A percentile compares a stretch with the other conserved stretches of the same genome.
phyloP scores from a whole-genome alignment of 2,888 invertebrate species.

The Rotaria sp. region DNA sequence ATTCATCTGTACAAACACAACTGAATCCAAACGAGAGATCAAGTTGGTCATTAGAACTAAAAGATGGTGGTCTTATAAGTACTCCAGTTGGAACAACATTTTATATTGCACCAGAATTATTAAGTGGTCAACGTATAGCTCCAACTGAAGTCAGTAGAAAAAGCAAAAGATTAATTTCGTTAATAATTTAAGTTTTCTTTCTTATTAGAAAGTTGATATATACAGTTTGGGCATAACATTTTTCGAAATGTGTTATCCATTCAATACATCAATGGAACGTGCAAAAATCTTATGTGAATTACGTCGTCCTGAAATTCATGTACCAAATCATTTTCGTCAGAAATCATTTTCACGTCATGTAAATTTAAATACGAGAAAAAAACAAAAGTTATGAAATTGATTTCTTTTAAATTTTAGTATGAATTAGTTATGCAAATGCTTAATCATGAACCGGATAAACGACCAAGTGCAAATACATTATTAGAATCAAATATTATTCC shows the following conservation, averaged over 20 bases:
- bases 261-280: conserved; percentile 81
- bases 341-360: conserved; percentile 36
- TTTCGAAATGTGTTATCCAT: conserved; percentile 78
- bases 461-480: conserved; percentile 78
- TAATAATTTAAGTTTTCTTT: not conserved
- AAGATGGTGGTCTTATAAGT: conserved; percentile 54
- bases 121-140: conserved; percentile 59
- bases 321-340: conserved; percentile 35
- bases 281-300: conserved; percentile 69
- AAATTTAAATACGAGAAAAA: not conserved
- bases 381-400: not conserved
- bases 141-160: conserved; percentile 56
- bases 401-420: conserved; percentile 43
- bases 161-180: not conserved
- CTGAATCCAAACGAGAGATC: not conserved
- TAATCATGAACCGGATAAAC: conserved; percentile 71
- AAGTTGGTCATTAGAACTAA: not conserved
- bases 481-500: conserved; percentile 75
- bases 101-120: conserved; percentile 86
- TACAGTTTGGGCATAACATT: conserved; percentile 82
- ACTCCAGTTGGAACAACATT: conserved; percentile 85
- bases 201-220: conserved; percentile 65
- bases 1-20: not conserved
- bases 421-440: conserved; percentile 65
- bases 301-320: conserved; percentile 63